Evolutionary conservation across 1,140 invertebrate species (phyloP), one percentile per base, ranked within the genome.

Genomic region (Leptinotarsa texana): DNA sequence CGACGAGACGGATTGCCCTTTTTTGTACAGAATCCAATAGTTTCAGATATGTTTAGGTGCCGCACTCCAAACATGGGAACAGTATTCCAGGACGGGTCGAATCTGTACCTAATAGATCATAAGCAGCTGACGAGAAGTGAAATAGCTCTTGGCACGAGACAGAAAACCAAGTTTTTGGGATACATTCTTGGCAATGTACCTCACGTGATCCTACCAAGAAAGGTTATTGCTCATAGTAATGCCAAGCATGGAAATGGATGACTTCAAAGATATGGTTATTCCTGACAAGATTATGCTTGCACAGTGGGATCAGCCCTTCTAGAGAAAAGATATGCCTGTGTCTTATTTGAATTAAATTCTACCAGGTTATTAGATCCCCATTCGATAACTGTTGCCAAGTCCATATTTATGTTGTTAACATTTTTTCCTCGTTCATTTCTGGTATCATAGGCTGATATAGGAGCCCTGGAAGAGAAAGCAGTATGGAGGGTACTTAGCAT

Each of bases 321-420:
- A n/a, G n/a, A 51, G 49, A 51, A 51, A n/a, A 51, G 3, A 51
- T 4, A 51, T 13, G 13, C 51, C n/a, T n/a, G n/a, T 13, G 51
- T 15, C n/a, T n/a, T n/a, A 5, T 13, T 57, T 57, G 51, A 13
- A 57, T n/a, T 57, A n/a, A 57, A 57, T 17, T 57, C n/a, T 57
- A 57, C n/a, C 51, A 57, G 51, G n/a, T 57, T 15, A 57, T 57
- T 57, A 57, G n/a, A 57, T 57, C 51, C 51, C 51, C 51, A 57
- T 57, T 57, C 51, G 13, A n/a, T 13, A 57, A 57, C n/a, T 57
- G n/a, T 57, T 57, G 27, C 5, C 13, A 57, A n/a, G 6, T 57
- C 13, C 51, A 57, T n/a, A 57, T 57, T 57, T n/a, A 57, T 33
- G 27, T 33, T 33, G 27, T 33, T 33, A 33, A 33, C 27, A 33